phyloP scores from a whole-genome alignment of 2,113 vertebrate genomes.

The Panthera tigris region DNA sequence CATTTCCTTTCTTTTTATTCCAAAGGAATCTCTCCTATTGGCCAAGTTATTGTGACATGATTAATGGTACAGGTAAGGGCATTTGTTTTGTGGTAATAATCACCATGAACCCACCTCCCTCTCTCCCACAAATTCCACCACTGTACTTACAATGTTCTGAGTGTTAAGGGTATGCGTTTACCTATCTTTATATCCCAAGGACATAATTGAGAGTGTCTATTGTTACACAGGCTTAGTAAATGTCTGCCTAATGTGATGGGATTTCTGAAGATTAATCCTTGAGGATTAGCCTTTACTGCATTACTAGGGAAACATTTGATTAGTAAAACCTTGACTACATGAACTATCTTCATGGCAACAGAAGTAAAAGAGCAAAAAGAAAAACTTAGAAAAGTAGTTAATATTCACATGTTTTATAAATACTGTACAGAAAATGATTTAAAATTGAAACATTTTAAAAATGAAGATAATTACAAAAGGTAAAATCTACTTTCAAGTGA shows the following conservation, averaged over 20 bases:
- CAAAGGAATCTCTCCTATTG: constrained; percentile 90
- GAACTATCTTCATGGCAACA: neutral
- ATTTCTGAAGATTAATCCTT: neutral
- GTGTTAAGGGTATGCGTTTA: neutral
- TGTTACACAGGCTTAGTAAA: neutral
- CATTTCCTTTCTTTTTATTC: constrained; percentile 38
- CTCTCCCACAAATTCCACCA: neutral
- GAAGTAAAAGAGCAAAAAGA: neutral
- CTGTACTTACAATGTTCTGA: neutral
- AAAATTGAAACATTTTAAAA: neutral
- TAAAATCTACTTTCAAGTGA: neutral
- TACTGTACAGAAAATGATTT: neutral
- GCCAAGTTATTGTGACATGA: constrained; percentile 91
- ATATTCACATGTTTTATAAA: neutral
- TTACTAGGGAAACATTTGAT: neutral
- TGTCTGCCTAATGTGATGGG: neutral
- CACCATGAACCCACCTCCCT: neutral
- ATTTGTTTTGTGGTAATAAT: neutral
- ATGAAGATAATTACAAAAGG: neutral
- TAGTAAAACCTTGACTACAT: neutral
- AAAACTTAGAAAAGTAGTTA: neutral
- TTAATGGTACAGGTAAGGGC: constrained; percentile 95
- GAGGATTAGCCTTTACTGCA: neutral
- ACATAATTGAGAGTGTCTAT: neutral
- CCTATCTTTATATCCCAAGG: neutral